phyloP scores from a whole-genome alignment of 2,113 vertebrate genomes.

The Sapayoa aenigma region DNA sequence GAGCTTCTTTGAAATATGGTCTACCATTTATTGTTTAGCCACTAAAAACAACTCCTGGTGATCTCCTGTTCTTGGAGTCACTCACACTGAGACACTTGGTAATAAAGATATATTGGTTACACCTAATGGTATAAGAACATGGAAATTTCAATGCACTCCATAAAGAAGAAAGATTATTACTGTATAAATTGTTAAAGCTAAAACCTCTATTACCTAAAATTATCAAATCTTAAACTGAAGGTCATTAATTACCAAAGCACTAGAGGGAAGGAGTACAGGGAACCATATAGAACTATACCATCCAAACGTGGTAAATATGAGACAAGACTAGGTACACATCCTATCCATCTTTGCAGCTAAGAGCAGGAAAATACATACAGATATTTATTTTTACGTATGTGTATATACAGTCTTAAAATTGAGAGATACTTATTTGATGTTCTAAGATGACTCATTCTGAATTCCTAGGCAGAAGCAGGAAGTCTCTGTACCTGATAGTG shows the following conservation, averaged over 20 bases:
- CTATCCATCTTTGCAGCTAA: neutral
- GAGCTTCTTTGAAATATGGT: neutral
- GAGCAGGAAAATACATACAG: neutral
- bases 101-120: neutral
- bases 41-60: neutral
- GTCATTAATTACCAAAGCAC: neutral
- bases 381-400: neutral
- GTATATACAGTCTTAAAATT: neutral
- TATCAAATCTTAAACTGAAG: neutral
- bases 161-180: neutral
- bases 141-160: neutral
- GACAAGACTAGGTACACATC: neutral
- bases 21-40: neutral
- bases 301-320: neutral
- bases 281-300: neutral
- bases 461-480: neutral
- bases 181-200: neutral
- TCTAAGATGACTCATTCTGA: neutral
- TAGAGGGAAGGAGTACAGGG: neutral
- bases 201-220: neutral
- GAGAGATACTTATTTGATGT: neutral
- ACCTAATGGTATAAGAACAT: neutral
- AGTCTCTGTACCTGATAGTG: constrained; percentile 87
- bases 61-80: neutral
- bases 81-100: neutral